Percentiles rank a stretch among this genome's conserved stretches.
These are phyloP conservation scores for Ictalurus furcatus DNA, from an alignment of 2,113 vertebrate species.

Conservation along the genomic window DNA sequence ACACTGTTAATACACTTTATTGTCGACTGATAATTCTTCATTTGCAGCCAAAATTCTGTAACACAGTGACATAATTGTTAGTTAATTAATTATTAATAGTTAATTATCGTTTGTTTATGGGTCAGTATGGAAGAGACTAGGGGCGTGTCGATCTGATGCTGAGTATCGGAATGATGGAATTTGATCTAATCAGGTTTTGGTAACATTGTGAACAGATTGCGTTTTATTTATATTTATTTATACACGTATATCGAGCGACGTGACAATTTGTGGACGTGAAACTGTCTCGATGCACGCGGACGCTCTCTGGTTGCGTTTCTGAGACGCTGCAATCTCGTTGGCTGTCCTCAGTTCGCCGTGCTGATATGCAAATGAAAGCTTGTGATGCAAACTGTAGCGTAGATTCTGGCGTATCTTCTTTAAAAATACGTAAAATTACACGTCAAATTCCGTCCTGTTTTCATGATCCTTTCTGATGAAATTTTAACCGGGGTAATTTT, in stretches of 20 bases:
- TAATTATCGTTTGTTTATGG: not conserved
- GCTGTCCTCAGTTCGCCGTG: not conserved
- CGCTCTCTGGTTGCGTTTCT: not conserved
- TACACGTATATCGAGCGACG: too few relatives aligned
- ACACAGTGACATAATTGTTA: not conserved
- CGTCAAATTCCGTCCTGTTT: not conserved
- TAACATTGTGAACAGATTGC: too few relatives aligned
- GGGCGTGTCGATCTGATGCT: not conserved
- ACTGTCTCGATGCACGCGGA: too few relatives aligned
- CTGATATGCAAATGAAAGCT: not conserved
- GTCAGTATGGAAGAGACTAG: not conserved
- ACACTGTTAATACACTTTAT: not conserved
- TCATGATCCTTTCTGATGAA: too few relatives aligned
- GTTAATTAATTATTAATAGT: not conserved
- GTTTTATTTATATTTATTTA: too few relatives aligned
- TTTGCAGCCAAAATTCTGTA: not conserved
- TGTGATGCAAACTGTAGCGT: not conserved
- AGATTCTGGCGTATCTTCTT: not conserved
- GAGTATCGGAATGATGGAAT: not conserved
- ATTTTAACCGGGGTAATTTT: not conserved
- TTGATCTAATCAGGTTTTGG: too few relatives aligned
- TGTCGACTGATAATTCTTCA: not conserved
- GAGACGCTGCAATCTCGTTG: not conserved
- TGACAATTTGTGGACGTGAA: not conserved
- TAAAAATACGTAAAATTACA: not conserved